Conservation (phyloP, 1,140 invertebrate species). For the Papilio xuthus region DNA sequence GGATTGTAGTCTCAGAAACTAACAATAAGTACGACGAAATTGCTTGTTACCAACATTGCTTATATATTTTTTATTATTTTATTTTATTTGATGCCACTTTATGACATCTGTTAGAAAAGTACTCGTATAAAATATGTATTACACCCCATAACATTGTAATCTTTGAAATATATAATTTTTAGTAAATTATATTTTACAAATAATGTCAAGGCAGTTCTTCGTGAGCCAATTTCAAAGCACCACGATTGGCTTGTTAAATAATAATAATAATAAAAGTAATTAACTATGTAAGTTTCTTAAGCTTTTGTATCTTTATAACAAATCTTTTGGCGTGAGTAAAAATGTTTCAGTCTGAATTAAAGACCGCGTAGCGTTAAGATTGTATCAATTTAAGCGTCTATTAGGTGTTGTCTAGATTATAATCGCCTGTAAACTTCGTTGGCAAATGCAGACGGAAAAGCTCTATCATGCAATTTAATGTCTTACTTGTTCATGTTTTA, state of each 20-base stretch:
- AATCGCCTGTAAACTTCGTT: not conserved
- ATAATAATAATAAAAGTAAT: not conserved
- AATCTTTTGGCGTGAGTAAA: constrained; percentile 19
- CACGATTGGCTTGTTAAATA: not conserved
- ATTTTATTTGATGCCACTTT: too few species aligned
- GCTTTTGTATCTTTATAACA: not conserved
- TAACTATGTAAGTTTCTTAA: not conserved
- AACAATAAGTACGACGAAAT: too few species aligned
- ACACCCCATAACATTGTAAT: too few species aligned
- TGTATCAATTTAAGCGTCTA: constrained; percentile 19
- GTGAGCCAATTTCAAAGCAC: not conserved
- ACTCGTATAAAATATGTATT: too few species aligned
- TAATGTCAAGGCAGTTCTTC: not conserved
- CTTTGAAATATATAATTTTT: too few species aligned
- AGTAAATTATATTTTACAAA: too few species aligned
- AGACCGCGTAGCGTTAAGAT: constrained; percentile 1
- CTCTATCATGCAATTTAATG: constrained; percentile 6
- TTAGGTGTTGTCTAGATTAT: constrained; percentile 24
- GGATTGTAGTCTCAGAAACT: too few species aligned
- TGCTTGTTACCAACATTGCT: too few species aligned
- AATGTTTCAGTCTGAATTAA: constrained; percentile 10
- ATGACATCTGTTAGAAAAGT: too few species aligned
- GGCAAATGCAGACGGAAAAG: constrained; percentile 14
- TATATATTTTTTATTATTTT: too few species aligned
- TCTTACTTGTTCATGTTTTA: constrained; percentile 11